Conservation (phyloP, 2,113 vertebrate species). For the Papio anubis region DNA sequence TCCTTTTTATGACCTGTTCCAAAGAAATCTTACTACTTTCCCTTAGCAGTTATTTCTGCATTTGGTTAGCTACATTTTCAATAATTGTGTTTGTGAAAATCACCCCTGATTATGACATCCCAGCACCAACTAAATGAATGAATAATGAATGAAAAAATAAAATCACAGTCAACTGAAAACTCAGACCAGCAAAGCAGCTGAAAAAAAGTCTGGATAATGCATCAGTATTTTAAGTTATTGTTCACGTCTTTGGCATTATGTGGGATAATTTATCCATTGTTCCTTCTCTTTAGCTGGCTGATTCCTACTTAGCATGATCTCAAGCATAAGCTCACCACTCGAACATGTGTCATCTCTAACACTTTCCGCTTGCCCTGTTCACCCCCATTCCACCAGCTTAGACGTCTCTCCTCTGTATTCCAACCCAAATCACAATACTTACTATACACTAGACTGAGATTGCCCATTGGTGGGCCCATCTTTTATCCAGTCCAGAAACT, state of each 20-base stretch:
- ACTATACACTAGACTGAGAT: not conserved
- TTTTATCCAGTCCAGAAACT: not conserved
- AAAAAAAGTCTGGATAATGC: not conserved
- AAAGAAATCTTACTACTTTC: not conserved
- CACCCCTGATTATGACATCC: not conserved
- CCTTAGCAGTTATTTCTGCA: not conserved
- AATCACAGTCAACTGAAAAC: not conserved
- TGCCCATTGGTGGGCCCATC: not conserved
- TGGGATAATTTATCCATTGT: not conserved
- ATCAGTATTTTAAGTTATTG: not conserved
- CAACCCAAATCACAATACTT: not conserved
- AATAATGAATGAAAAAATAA: not conserved
- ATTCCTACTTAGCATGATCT: not conserved
- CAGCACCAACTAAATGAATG: not conserved
- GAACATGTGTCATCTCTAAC: not conserved
- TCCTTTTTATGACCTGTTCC: not conserved
- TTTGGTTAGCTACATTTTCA: not conserved
- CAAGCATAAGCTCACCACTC: not conserved
- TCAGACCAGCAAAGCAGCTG: not conserved
- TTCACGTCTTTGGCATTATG: not conserved
- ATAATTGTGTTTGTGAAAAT: not conserved
- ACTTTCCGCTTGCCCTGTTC: not conserved
- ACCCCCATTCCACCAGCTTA: not conserved
- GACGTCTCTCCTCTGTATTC: not conserved
- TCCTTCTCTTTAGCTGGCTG: not conserved